These are phyloP conservation scores for Sminthurides aquaticus DNA, from an alignment of 2,888 invertebrate species.

Conservation along the genomic window DNA sequence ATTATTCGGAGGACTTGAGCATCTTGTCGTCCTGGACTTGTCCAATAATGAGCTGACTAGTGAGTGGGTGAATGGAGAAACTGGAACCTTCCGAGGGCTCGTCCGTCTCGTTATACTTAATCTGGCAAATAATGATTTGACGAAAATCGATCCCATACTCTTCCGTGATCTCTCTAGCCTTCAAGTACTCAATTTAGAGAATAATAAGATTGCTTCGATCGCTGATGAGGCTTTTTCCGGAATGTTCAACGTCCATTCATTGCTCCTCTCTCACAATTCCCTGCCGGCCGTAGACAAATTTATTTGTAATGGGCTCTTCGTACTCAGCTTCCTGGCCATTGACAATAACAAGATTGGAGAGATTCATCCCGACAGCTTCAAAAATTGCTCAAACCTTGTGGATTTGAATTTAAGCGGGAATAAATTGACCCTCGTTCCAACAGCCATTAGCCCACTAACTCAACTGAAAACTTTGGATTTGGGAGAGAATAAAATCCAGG, in stretches of 20 bases:
- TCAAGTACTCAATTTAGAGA: conserved; percentile 70
- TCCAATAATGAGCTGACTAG: conserved; percentile 71
- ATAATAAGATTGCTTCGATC: conserved; percentile 67
- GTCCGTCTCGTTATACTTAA: conserved; percentile 69
- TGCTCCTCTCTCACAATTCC: conserved; percentile 73
- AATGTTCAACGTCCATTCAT: conserved; percentile 68
- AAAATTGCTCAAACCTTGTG: conserved; percentile 70
- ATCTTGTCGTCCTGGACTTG: conserved; percentile 67
- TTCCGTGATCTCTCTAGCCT: conserved; percentile 71
- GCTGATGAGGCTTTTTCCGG: conserved; percentile 71
- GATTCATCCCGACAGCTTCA: conserved; percentile 66
- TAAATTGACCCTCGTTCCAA: conserved; percentile 65
- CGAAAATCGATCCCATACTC: conserved; percentile 65
- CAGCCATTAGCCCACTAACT: conserved; percentile 65
- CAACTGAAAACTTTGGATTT: conserved; percentile 72
- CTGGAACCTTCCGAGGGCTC: conserved; percentile 63
- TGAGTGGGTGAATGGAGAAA: conserved; percentile 68
- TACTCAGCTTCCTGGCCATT: conserved; percentile 66
- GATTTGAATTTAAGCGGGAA: conserved; percentile 77
- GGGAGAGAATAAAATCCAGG: conserved; percentile 74
- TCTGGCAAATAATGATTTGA: conserved; percentile 67
- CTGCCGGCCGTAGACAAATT: conserved; percentile 66
- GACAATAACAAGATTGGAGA: conserved; percentile 70
- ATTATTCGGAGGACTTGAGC: conserved; percentile 65
- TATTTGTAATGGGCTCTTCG: conserved; percentile 68